phyloP scores from a whole-genome alignment of 2,113 vertebrate species.

The Gymnarchus niloticus region DNA sequence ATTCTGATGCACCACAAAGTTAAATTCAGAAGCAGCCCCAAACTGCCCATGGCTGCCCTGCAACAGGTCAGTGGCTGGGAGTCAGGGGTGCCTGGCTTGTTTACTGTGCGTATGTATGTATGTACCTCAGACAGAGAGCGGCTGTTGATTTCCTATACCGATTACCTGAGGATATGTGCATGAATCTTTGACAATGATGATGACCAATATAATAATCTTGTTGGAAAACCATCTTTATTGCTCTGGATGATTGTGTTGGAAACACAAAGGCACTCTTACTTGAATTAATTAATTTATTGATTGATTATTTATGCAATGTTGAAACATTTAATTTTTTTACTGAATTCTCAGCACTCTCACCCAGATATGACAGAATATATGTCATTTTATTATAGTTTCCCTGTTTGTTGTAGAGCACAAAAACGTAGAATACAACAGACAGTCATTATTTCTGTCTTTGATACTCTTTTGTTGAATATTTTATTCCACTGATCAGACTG shows the following conservation, averaged over 20 bases:
- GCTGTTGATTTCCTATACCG: conserved; percentile 12
- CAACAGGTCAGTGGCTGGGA: neutral
- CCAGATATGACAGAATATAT: conserved; percentile 52
- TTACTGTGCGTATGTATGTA: conserved; percentile 35
- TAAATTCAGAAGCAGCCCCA: conserved; percentile 40
- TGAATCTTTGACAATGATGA: conserved; percentile 40
- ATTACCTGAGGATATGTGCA: conserved; percentile 35
- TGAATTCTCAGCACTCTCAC: conserved; percentile 52
- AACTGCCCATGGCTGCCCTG: conserved; percentile 38
- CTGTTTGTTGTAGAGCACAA: conserved; percentile 29
- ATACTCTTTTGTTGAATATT: neutral
- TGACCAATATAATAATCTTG: conserved; percentile 30
- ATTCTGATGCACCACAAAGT: conserved; percentile 30
- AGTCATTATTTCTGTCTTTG: neutral
- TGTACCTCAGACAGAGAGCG: conserved; percentile 25
- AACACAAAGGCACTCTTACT: conserved; percentile 54
- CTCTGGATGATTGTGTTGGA: conserved; percentile 57
- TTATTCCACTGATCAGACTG: conserved; percentile 20
- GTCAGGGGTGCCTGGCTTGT: conserved; percentile 8
- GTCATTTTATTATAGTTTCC: conserved; percentile 41
- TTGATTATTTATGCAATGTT: conserved; percentile 71
- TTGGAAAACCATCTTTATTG: conserved; percentile 43
- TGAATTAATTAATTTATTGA: conserved; percentile 63
- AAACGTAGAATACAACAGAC: neutral
- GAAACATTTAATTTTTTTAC: conserved; percentile 74